Base-by-base conservation (phyloP, 2,888 invertebrate species). In the Periphyllus acericola region DNA sequence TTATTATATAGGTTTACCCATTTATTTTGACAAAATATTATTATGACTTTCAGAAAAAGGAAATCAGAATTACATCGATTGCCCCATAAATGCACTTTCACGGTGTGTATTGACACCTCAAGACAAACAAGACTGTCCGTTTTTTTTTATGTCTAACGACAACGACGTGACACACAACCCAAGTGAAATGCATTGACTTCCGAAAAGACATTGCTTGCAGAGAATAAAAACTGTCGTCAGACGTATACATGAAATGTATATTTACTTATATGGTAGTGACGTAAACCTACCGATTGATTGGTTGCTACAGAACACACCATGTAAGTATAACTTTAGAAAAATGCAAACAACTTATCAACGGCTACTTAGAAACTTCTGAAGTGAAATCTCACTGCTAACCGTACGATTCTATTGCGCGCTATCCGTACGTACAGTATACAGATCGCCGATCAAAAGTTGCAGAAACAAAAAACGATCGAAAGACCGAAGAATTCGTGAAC, bases 171-270 rank as follows among this genome's bases (percentile, higher is more conserved):
- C 78, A 84, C 46, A 68, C 76, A 84, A 84, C 66, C 68, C 68
- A n/a, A 78, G 84, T 85, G 84, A 85, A 85, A 85, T 78, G 78
- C 84, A 46, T 46, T 19, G 34, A 78, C n/a, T 85, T 85, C 84
- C 76, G 46, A 85, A 85, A 78, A 78, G 78, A 76, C 84, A 19
- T 85, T 29, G 46, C n/a, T 40, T 5, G 68, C n/a, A 52, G 46
- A 34, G 14, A 66, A 78, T 68, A 78, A 78, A 85, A 78, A 68
- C 66, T n/a, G 76, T 25, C 74, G 72, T 71, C 32, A 25, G 29
- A 19, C 55, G n/a, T 46, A 32, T 46, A 32, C 46, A 52, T 68
- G 76, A 78, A 85, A 85, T 68, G 25, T 60, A 66, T 75, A 76
- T 76, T 76, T 83, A 83, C 83, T 83, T 83, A 76, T 85, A 85